Evolutionary conservation across 1,140 invertebrate genomes (phyloP).

Genomic region (Drosophila lini): DNA sequence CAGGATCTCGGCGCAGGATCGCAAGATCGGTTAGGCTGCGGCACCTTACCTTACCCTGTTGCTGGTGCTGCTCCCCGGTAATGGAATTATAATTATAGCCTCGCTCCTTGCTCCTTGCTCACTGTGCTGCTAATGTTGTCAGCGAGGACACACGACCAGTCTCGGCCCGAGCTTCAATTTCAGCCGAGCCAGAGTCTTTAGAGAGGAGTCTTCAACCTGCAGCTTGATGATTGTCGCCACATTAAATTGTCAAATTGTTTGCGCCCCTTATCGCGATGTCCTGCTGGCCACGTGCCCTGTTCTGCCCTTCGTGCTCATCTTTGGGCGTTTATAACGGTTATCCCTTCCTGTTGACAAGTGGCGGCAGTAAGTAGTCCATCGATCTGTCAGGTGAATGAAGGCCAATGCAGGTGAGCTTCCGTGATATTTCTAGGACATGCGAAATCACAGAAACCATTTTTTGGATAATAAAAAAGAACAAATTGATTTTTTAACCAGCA

Average conservation of each 20-base stretch:
- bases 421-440: background rate
- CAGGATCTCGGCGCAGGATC: conserved; percentile 51
- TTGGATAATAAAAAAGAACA: background rate
- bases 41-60: conserved; percentile 66
- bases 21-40: conserved; percentile 60
- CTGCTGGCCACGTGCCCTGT: conserved; percentile 60
- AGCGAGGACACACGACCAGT: conserved; percentile 29
- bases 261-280: conserved; percentile 66
- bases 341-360: conserved; percentile 26
- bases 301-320: background rate
- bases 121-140: conserved; percentile 72
- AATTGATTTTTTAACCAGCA: background rate
- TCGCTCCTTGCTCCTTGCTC: conserved; percentile 21
- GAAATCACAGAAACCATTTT: background rate
- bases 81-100: conserved; percentile 83
- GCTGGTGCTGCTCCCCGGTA: conserved; percentile 52
- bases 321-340: conserved; percentile 15
- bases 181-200: background rate
- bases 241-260: conserved; percentile 84
- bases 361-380: conserved; percentile 10
- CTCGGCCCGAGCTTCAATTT: conserved; percentile 13
- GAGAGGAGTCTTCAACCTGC: conserved; percentile 10
- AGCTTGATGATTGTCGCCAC: conserved; percentile 64
- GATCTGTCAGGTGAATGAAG: background rate
- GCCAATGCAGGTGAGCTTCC: background rate